These are phyloP conservation scores for Marcusenius ussheri DNA, from an alignment of 2,113 vertebrate species.

Conservation along the genomic window DNA sequence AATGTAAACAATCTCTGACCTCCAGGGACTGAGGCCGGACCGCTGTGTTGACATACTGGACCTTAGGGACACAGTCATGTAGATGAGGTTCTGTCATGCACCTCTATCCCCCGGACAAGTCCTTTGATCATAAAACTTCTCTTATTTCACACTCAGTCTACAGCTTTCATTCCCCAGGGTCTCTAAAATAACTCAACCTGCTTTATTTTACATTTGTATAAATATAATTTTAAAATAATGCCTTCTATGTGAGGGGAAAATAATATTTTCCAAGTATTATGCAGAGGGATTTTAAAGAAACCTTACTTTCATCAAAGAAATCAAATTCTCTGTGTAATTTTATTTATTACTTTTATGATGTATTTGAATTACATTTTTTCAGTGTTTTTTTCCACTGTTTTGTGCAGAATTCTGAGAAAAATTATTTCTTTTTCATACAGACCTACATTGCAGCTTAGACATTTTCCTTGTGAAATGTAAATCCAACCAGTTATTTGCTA, in stretches of 20 bases:
- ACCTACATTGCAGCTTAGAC: background rate
- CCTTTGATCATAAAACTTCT: background rate
- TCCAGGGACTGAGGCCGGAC: background rate
- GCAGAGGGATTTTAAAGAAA: background rate
- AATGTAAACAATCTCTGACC: background rate
- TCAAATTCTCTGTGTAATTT: background rate
- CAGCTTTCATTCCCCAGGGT: background rate
- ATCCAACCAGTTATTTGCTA: background rate
- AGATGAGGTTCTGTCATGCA: background rate
- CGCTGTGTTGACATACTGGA: background rate
- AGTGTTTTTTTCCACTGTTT: background rate
- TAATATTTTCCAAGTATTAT: background rate
- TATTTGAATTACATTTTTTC: background rate
- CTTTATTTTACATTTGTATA: background rate
- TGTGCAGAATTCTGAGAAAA: background rate
- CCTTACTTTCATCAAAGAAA: slow-evolving; percentile 3
- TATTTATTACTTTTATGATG: background rate
- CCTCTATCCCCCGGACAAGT: background rate
- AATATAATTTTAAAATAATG: background rate
- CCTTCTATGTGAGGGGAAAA: background rate
- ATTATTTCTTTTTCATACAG: background rate
- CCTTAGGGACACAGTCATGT: background rate
- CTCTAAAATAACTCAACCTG: background rate
- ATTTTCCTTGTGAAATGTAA: background rate
- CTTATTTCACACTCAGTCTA: background rate